Conservation (phyloP, 1,140 invertebrate genomes). For the Carcinoscorpius rotundicauda region DNA sequence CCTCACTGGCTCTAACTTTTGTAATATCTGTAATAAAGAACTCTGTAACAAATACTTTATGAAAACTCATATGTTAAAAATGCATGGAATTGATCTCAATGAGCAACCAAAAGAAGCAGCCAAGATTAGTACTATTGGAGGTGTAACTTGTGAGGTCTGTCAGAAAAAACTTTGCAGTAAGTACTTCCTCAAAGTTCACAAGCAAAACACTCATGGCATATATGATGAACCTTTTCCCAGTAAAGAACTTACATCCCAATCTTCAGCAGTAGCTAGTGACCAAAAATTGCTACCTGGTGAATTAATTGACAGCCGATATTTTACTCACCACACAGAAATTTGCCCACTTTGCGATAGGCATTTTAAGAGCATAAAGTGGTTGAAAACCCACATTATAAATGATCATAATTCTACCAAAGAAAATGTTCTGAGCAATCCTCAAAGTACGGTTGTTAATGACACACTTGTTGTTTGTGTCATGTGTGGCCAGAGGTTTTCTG, state of each 20-base stretch:
- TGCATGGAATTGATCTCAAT: slow-evolving; percentile 90
- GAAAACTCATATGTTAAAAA: slow-evolving; percentile 98
- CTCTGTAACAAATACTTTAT: slow-evolving; percentile 99
- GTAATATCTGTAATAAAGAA: slow-evolving; percentile 99
- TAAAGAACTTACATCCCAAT: slow-evolving; percentile 16
- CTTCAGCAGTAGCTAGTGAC: slow-evolving; percentile 16
- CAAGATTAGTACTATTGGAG: slow-evolving; percentile 75
- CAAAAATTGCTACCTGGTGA: slow-evolving; percentile 9
- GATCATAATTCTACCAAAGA: slow-evolving; percentile 64
- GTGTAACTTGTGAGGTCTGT: slow-evolving; percentile 90
- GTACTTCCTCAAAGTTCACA: slow-evolving; percentile 92
- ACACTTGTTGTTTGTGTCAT: slow-evolving; percentile 32
- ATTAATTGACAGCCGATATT: slow-evolving; percentile 43
- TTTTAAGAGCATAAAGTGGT: slow-evolving; percentile 78
- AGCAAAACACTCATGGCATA: slow-evolving; percentile 95
- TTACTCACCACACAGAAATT: slow-evolving; percentile 57
- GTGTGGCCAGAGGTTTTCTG: slow-evolving; percentile 38
- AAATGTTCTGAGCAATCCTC: slow-evolving; percentile 31
- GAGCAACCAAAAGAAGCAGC: slow-evolving; percentile 40
- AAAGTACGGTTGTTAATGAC: slow-evolving; percentile 5
- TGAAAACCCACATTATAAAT: slow-evolving; percentile 72
- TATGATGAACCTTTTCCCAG: slow-evolving; percentile 45
- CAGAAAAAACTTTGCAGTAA: slow-evolving; percentile 96
- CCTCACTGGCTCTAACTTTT: slow-evolving; percentile 59
- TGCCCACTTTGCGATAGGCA: slow-evolving; percentile 75